A percentile compares a stretch with the other conserved stretches of the same genome.
These are phyloP conservation scores for Macrostomum cliftonense DNA, from an alignment of 2,888 invertebrate genomes.

Conservation along the genomic window DNA sequence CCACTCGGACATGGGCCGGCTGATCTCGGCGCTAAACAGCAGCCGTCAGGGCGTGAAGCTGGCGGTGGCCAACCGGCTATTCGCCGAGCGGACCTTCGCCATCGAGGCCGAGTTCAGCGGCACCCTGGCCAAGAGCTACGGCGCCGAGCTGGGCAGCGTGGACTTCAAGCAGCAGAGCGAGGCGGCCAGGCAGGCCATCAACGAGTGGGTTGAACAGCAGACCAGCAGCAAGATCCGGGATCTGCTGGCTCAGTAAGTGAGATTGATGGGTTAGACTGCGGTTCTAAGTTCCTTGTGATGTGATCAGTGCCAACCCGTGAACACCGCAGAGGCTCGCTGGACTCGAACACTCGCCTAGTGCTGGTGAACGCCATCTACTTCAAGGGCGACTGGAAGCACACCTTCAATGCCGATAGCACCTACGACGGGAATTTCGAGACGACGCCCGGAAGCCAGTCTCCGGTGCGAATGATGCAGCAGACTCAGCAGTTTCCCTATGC, in stretches of 20 bases:
- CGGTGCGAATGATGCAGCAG: conserved; percentile 53
- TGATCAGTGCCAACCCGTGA: too few relatives aligned
- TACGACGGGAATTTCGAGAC: conserved; percentile 47
- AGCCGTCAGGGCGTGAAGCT: conserved; percentile 13
- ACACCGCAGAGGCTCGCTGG: conserved; percentile 26
- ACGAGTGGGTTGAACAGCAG: conserved; percentile 58
- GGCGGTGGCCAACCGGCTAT: conserved; percentile 21
- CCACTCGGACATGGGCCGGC: conserved; percentile 2
- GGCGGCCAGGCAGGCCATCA: conserved; percentile 45
- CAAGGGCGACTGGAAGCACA: conserved; percentile 36
- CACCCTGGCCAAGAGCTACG: conserved; percentile 15
- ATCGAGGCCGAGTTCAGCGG: conserved; percentile 18
- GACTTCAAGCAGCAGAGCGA: conserved; percentile 20
- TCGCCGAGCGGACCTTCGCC: conserved; percentile 13
- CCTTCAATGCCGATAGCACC: conserved; percentile 47
- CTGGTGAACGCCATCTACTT: conserved; percentile 41
- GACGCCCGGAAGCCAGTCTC: conserved; percentile 41
- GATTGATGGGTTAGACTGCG: too few relatives aligned
- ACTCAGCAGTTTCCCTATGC: conserved; percentile 46
- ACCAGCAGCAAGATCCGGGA: conserved; percentile 65
- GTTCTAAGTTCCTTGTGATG: too few relatives aligned
- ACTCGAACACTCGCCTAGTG: conserved; percentile 26
- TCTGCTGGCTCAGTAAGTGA: conserved; percentile 45
- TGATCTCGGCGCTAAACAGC: conserved; percentile 4
- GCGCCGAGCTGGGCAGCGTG: conserved; percentile 16